Evolutionary conservation across 2,888 invertebrate species (phyloP), one percentile per base, ranked within the genome.

Genomic region (Magallana nippona): DNA sequence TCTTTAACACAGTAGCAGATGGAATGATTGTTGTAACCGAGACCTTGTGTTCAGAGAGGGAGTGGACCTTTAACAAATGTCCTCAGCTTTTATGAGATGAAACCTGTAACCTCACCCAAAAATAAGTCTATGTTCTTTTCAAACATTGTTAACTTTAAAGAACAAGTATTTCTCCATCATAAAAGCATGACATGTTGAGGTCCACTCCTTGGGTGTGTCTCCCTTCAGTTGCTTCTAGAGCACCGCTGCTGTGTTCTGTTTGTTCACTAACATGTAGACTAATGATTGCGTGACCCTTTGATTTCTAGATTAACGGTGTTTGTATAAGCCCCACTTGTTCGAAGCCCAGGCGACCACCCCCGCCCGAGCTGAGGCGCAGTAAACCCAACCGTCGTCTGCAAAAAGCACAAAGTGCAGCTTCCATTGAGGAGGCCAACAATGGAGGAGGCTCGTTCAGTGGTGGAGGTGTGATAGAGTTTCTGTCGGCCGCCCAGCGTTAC

Each of bases 301-400:
- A 87, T 89, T 91, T 86, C 71, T 96, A 97, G 97, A 96, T 97
- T 95, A 96, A 96, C 95, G 96, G 96, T 95, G 96, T 96, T 95
- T 96, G 96, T 95, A 95, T 96, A 94, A 96, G 96, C 93, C 96
- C 96, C 90, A 95, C 96, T 83, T 91, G 89, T 85, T 90, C 91
- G 85, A 92, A 92, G 89, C 91, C 91, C 89, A 94, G 95, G 92
- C 94, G 94, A 91, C 91, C 90, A 78, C 93, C 93, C 82, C 92
- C 91, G 83, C 93, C 94, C 83, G 96, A 96, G 92, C 96, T 97
- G 95, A 96, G 97, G 95, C 97, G 97, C 95, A 97, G 97, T 95
- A 97, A 97, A 95, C 97, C 97, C 95, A 97, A 97, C 96, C 89
- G 90, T 88, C 93, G 92, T 91, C 89, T 93, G 87, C 91, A 92